Evolutionary conservation across 35 echinoderm and acorn worm species (phyloP), one percentile per base, ranked within the genome.

Genomic region (Hemicentrotus pulcherrimus): DNA sequence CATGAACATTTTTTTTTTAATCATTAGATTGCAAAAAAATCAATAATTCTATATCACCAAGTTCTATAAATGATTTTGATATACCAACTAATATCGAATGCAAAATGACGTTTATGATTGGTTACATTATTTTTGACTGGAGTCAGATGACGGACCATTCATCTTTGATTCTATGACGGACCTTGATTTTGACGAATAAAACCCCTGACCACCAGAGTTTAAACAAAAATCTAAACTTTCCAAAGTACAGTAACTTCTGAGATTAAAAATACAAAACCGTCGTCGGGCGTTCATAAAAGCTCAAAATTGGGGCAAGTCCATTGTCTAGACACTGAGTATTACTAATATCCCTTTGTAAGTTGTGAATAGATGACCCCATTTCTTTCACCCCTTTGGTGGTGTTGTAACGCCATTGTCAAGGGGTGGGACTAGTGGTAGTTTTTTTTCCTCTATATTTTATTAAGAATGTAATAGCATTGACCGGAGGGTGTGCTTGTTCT

Each of bases 301-400:
- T 78, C 19, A 78, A 78, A 78, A 78, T 78, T 18, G 65, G 65
- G 65, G 28, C 65, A 78, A 78, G 65, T 22, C 65, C 65, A 78
- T 78, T 78, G 65, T 78, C 65, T 78, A 22, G 22, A 5, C 19
- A 78, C 22, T 28, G 22, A 78, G 65, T 78, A 78, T 78, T 78
- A 78, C 65, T 18, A n/a, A 78, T 78, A 78, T 78, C 65, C 65
- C 65, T 28, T 78, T 78, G 65, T 78, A 78, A 78, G 6, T 78
- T 78, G 18, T 78, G 65, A 78, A 78, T 78, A 78, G 65, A 28
- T 78, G 65, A 78, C 65, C 65, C 65, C 65, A 78, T 78, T 78
- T 78, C 4, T 78, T 78, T 22, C 19, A 78, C 65, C 65, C 19
- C 65, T 22, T 78, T n/a, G 19, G 22, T n/a, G 19, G 65, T 78